A percentile compares a stretch with the other conserved stretches of the same genome.
These are phyloP conservation scores for Tipula vernalis DNA, from an alignment of 2,888 invertebrate genomes.

Conservation along the genomic window DNA sequence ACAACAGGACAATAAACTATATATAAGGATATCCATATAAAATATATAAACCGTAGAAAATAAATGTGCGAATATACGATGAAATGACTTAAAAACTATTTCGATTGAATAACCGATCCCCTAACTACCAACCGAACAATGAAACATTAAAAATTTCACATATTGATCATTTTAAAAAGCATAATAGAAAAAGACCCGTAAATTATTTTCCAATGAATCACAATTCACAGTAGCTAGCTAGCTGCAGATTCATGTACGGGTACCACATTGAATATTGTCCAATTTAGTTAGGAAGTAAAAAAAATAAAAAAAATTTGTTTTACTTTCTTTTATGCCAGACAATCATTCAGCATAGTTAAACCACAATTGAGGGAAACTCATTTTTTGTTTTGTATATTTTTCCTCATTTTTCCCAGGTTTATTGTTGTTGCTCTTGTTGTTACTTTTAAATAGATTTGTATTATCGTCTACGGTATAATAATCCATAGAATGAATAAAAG, in stretches of 20 bases:
- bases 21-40: not conserved
- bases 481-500: not conserved
- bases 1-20: not conserved
- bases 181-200: not conserved
- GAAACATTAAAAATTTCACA: not conserved
- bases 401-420: not conserved
- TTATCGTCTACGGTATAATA: slow-evolving; percentile 4
- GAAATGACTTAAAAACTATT: not conserved
- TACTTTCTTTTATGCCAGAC: not conserved
- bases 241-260: not conserved
- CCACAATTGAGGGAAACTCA: not conserved
- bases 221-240: not conserved
- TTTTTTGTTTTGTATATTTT: not conserved
- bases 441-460: not conserved
- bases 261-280: not conserved
- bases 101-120: not conserved
- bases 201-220: not conserved
- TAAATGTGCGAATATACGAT: not conserved
- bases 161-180: not conserved
- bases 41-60: not conserved
- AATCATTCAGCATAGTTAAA: not conserved
- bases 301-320: not conserved
- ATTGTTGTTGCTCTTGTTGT: not conserved
- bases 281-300: not conserved
- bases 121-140: not conserved